phyloP scores from a whole-genome alignment of 2,113 vertebrate species.

The Pipa parva region DNA sequence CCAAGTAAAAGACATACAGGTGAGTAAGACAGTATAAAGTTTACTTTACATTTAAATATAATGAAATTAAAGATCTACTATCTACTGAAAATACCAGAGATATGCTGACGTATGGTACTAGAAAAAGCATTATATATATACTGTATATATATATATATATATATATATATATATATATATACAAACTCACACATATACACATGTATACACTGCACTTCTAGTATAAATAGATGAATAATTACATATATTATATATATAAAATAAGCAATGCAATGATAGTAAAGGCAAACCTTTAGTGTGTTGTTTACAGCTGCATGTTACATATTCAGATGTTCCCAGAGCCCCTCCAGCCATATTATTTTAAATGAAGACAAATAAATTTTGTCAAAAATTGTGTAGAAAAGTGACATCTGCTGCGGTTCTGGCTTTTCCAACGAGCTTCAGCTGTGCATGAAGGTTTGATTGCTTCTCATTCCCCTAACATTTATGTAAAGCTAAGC shows the following conservation, averaged over 20 bases:
- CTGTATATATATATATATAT: too few relatives aligned
- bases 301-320: constrained; percentile 25
- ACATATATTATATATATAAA: neutral
- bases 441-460: neutral
- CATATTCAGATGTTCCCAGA: neutral
- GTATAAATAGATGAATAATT: neutral
- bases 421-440: neutral
- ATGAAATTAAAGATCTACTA: too few relatives aligned
- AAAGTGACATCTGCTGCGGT: neutral
- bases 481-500: neutral
- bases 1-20: too few relatives aligned
- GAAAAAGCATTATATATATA: too few relatives aligned
- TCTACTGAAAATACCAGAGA: too few relatives aligned
- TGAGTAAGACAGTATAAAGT: too few relatives aligned
- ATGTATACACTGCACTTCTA: too few relatives aligned
- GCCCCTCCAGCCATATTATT: constrained; percentile 20
- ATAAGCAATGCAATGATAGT: neutral
- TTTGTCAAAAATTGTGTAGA: neutral
- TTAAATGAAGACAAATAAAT: neutral
- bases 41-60: too few relatives aligned
- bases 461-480: neutral
- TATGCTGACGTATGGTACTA: too few relatives aligned
- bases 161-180: too few relatives aligned
- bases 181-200: too few relatives aligned
- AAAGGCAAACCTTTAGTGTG: constrained; percentile 2